Percentiles rank a stretch among this genome's conserved stretches.
Evolutionary conservation across 2,113 vertebrate genomes (phyloP).

Genomic region (Ictalurus furcatus): DNA sequence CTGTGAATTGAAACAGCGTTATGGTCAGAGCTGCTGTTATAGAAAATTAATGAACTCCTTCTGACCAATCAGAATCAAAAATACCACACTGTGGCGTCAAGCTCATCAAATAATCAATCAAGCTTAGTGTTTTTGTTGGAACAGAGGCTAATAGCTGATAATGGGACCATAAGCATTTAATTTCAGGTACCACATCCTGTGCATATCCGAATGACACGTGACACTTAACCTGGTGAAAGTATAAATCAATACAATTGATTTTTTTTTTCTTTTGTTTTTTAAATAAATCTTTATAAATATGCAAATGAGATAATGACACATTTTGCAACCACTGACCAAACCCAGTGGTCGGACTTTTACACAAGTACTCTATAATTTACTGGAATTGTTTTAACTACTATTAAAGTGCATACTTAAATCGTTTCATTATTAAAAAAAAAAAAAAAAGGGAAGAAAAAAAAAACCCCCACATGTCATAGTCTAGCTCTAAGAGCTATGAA

Average conservation of each 20-base stretch:
- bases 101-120: background rate
- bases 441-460: background rate
- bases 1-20: background rate
- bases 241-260: background rate
- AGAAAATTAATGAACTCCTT: background rate
- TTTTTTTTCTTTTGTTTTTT: no score
- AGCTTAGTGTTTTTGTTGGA: background rate
- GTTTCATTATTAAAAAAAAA: background rate
- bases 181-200: background rate
- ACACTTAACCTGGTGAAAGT: background rate
- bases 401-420: background rate
- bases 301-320: background rate
- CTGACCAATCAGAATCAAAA: background rate
- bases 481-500: background rate
- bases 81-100: background rate
- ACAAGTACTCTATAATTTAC: background rate
- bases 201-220: background rate
- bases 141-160: background rate
- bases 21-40: background rate
- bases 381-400: background rate
- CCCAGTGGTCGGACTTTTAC: background rate
- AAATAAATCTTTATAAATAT: background rate
- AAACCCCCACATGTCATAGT: background rate
- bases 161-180: background rate
- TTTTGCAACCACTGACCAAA: background rate